These are phyloP conservation scores for Semaprochilodus insignis DNA, from an alignment of 2,797 vertebrate species.

Conservation along the genomic window DNA sequence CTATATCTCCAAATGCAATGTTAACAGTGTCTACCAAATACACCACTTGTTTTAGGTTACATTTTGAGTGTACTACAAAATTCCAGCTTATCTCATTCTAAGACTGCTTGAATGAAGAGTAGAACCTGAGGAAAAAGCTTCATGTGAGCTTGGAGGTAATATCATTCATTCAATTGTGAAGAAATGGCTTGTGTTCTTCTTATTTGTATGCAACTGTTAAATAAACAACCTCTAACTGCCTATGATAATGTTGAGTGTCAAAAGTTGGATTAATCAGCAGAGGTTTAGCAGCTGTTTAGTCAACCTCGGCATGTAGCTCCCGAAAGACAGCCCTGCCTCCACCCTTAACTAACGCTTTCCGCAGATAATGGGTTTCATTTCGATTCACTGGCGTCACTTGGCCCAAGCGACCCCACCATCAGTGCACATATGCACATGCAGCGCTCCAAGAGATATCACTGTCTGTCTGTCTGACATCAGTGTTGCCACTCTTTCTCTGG, in stretches of 20 bases:
- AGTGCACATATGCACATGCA: constrained; percentile 2
- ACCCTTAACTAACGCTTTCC: not conserved
- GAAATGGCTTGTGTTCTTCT: too few relatives aligned
- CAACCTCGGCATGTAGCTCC: not conserved
- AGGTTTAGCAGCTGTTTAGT: constrained; percentile 12
- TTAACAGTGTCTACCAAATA: not conserved
- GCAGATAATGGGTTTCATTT: constrained; percentile 31
- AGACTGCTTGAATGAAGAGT: not conserved
- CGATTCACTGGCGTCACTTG: constrained; percentile 5
- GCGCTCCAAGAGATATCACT: constrained; percentile 19
- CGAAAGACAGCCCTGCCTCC: not conserved
- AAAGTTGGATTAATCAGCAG: not conserved
- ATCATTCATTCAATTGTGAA: too few relatives aligned
- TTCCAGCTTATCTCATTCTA: not conserved
- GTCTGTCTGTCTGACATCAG: constrained; percentile 18
- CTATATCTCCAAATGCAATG: not conserved
- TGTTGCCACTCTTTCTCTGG: constrained; percentile 25
- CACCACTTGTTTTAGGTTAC: not conserved
- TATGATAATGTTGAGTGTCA: not conserved
- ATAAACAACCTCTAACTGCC: not conserved
- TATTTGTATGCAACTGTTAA: not conserved
- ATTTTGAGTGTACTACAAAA: not conserved
- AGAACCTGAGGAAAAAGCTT: not conserved
- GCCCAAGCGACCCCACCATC: constrained; percentile 8
- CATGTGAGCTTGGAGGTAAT: too few relatives aligned